Evolutionary conservation across 2,888 invertebrate genomes (phyloP).

Genomic region (Nomada ferruginata): DNA sequence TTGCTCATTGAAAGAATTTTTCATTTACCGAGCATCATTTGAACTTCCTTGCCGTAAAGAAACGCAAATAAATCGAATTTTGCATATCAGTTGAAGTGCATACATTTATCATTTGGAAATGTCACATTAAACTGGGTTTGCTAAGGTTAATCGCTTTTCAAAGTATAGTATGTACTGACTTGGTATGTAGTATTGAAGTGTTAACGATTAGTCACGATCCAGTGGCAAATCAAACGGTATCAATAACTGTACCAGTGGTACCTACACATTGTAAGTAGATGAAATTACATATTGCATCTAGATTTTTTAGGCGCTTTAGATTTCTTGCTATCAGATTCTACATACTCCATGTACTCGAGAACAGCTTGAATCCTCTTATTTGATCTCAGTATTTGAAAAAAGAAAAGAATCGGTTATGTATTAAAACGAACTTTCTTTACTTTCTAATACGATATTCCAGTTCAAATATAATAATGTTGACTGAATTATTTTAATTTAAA

Average conservation of each 20-base stretch:
- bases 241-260: not conserved
- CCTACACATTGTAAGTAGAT: conserved; percentile 2
- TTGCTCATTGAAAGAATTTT: too few relatives aligned
- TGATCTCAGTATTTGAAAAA: too few relatives aligned
- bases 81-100: too few relatives aligned
- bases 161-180: too few relatives aligned
- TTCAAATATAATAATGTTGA: not conserved
- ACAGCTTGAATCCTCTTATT: too few relatives aligned
- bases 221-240: conserved; percentile 8
- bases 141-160: not conserved
- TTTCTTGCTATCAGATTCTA: too few relatives aligned
- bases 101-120: not conserved
- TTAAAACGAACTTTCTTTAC: not conserved
- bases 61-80: too few relatives aligned
- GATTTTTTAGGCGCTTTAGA: not conserved
- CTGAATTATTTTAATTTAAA: not conserved
- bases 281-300: conserved; percentile 19
- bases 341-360: too few relatives aligned
- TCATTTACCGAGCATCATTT: too few relatives aligned
- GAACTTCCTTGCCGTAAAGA: too few relatives aligned
- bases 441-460: not conserved
- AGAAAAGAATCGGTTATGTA: not conserved
- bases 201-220: too few relatives aligned
- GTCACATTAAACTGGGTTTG: not conserved
- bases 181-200: too few relatives aligned